phyloP scores from a whole-genome alignment of 2,888 invertebrate species.

The Spilarctia lutea region DNA sequence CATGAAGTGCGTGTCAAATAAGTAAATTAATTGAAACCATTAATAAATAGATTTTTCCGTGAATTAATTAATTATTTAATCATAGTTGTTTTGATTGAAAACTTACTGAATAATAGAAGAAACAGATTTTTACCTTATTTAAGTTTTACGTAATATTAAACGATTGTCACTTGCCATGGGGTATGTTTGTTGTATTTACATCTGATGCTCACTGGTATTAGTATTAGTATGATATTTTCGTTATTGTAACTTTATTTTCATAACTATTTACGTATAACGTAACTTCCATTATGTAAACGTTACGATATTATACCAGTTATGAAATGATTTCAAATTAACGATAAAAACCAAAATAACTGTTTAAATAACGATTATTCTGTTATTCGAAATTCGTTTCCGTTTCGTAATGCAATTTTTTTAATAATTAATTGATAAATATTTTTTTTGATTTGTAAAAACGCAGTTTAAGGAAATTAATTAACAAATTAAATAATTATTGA shows the following conservation, averaged over 20 bases:
- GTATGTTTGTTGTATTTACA: background rate
- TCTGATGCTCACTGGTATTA: background rate
- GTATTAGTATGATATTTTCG: too few species aligned
- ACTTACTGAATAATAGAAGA: background rate
- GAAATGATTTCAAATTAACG: background rate
- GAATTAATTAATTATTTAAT: background rate
- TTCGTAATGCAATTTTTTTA: background rate
- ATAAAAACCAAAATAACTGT: background rate
- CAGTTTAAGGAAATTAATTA: background rate
- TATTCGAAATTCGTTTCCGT: background rate
- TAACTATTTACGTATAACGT: too few species aligned
- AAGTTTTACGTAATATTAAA: background rate
- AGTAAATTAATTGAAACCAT: background rate
- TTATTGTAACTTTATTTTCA: background rate
- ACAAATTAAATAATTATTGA: background rate
- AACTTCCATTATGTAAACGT: background rate
- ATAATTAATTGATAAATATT: too few species aligned
- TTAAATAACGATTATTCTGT: background rate
- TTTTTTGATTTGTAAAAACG: background rate
- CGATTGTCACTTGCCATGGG: background rate
- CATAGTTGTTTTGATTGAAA: background rate
- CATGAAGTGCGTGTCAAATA: too few species aligned
- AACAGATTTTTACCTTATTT: constrained; percentile 2
- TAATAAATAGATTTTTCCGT: background rate
- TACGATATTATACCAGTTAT: background rate